phyloP scores from a whole-genome alignment of 2,797 vertebrate species.

The Podarcis lilfordi region DNA sequence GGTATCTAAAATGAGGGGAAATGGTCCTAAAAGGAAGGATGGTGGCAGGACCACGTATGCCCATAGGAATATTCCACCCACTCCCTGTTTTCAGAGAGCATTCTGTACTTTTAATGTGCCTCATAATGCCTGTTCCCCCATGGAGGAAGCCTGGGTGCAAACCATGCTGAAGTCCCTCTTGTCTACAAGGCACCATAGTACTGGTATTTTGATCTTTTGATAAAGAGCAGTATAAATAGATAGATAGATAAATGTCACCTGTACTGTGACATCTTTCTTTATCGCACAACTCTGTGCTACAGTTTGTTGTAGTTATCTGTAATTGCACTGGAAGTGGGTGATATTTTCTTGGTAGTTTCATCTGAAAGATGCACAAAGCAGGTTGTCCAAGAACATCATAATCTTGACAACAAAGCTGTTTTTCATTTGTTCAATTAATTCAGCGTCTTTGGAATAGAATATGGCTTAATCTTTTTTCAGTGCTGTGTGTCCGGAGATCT shows the following conservation, averaged over 20 bases:
- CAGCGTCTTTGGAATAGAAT: slow-evolving; percentile 35
- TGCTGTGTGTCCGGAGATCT: slow-evolving; percentile 26
- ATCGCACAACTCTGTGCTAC: too few relatives aligned
- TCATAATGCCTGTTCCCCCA: not conserved
- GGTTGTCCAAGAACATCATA: slow-evolving; percentile 1
- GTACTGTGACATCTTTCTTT: too few relatives aligned
- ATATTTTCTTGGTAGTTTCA: not conserved
- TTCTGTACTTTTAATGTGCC: not conserved
- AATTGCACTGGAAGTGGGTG: too few relatives aligned
- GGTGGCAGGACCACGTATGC: not conserved
- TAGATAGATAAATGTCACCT: too few relatives aligned
- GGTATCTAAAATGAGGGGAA: too few relatives aligned
- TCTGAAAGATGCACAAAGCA: slow-evolving; percentile 17
- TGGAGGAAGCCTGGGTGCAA: not conserved
- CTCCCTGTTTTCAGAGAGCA: not conserved
- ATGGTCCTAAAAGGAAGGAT: not conserved
- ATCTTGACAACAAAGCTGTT: slow-evolving; percentile 29
- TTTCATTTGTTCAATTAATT: not conserved
- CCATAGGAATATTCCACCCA: not conserved
- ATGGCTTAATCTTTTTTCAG: slow-evolving; percentile 23
- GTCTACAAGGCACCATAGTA: too few relatives aligned
- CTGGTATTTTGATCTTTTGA: too few relatives aligned
- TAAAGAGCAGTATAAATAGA: too few relatives aligned
- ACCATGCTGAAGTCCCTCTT: too few relatives aligned
- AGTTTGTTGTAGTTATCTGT: too few relatives aligned